phyloP scores from a whole-genome alignment of 2,888 invertebrate genomes.

The Microctonus brassicae region DNA sequence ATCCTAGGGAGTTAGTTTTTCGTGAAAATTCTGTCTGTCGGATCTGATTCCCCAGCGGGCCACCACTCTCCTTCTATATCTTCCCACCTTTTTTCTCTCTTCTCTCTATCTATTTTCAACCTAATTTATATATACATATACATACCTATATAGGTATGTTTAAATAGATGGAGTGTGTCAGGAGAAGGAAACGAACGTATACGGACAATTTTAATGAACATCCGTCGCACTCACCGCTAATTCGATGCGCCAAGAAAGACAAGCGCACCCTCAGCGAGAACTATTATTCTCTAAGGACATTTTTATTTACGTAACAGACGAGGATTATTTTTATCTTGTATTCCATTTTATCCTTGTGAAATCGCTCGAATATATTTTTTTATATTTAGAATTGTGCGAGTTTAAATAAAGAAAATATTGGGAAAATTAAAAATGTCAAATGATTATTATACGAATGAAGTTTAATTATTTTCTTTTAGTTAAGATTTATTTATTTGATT shows the following conservation, averaged over 20 bases:
- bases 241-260: conserved; percentile 44
- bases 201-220: conserved; percentile 61
- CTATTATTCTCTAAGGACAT: conserved; percentile 38
- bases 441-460: neutral
- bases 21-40: conserved; percentile 60
- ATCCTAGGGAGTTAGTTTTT: conserved; percentile 57
- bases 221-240: conserved; percentile 56
- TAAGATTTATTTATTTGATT: too few species aligned
- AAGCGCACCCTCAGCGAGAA: conserved; percentile 29
- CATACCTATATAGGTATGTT: too few species aligned
- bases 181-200: conserved; percentile 48
- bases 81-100: conserved; percentile 12
- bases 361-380: too few species aligned
- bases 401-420: too few species aligned
- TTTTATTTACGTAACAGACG: conserved; percentile 21
- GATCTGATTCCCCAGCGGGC: conserved; percentile 62
- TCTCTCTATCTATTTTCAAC: neutral
- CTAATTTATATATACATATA: neutral
- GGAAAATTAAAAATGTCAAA: too few species aligned
- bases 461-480: too few species aligned
- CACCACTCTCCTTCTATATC: conserved; percentile 36
- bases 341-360: neutral
- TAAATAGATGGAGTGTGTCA: conserved; percentile 11
- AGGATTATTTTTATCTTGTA: neutral
- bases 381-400: too few species aligned